phyloP scores from a whole-genome alignment of 2,888 invertebrate genomes.

The Chaetoderma sp. region DNA sequence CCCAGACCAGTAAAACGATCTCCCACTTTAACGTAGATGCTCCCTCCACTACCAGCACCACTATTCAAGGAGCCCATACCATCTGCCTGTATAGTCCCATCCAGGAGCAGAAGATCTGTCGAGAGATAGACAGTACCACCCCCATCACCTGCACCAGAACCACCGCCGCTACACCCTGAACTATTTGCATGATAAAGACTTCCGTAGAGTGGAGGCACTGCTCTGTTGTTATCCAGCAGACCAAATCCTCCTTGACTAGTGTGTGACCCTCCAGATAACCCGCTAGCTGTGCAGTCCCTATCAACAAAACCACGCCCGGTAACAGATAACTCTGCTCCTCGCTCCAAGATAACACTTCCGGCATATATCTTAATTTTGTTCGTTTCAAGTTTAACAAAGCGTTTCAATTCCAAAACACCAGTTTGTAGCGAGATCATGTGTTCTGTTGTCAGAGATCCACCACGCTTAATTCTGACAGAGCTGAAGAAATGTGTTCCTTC shows the following conservation, averaged over 20 bases:
- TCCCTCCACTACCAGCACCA: conserved; percentile 54
- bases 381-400: conserved; percentile 43
- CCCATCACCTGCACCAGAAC: conserved; percentile 43
- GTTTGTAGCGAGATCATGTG: conserved; percentile 39
- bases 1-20: conserved; percentile 46
- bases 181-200: conserved; percentile 43
- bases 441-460: conserved; percentile 40
- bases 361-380: conserved; percentile 44
- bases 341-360: conserved; percentile 42
- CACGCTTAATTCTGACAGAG: conserved; percentile 41
- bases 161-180: conserved; percentile 43
- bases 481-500: conserved; percentile 42
- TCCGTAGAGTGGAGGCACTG: conserved; percentile 45
- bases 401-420: conserved; percentile 46
- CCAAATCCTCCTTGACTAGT: conserved; percentile 51
- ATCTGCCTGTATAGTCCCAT: conserved; percentile 48
- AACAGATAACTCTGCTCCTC: conserved; percentile 46
- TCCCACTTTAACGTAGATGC: conserved; percentile 41
- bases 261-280: conserved; percentile 44
- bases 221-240: background rate
- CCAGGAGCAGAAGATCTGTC: conserved; percentile 41
- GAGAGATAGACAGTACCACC: conserved; percentile 45
- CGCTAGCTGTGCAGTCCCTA: conserved; percentile 31
- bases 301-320: conserved; percentile 32
- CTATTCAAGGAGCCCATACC: conserved; percentile 40